These are phyloP conservation scores for Phoxinus phoxinus DNA, from an alignment of 2,113 vertebrate species.

Conservation along the genomic window DNA sequence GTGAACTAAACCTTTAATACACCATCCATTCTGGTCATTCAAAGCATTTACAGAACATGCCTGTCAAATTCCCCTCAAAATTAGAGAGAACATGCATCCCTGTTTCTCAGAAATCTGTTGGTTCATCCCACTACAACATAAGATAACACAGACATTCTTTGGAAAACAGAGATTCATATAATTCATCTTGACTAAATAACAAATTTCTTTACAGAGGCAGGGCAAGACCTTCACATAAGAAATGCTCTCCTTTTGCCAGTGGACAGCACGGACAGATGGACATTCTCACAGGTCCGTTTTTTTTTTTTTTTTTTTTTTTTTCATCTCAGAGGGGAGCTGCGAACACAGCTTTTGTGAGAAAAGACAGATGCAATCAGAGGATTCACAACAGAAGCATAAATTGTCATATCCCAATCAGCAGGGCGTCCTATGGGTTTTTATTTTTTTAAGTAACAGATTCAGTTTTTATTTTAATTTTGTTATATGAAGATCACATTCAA, in stretches of 20 bases:
- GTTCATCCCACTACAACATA: not conserved
- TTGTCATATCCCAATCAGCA: slow-evolving; percentile 3
- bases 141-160: slow-evolving; percentile 28
- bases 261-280: slow-evolving; percentile 37
- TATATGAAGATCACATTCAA: not conserved
- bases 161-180: slow-evolving; percentile 5
- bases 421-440: not conserved
- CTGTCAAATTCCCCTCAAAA: not conserved
- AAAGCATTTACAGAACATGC: not conserved
- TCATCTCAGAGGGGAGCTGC: slow-evolving; percentile 17
- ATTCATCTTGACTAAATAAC: slow-evolving; percentile 24
- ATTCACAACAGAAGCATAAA: slow-evolving; percentile 4
- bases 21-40: not conserved
- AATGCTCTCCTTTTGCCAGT: not conserved
- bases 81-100: not conserved
- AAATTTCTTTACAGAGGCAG: not conserved
- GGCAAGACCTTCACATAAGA: not conserved
- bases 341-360: slow-evolving; percentile 3
- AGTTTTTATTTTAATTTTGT: not conserved
- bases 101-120: slow-evolving; percentile 10
- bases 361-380: slow-evolving; percentile 19
- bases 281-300: slow-evolving; percentile 10
- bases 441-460: not conserved
- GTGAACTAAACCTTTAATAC: no score
- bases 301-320: slow-evolving; percentile 26